Base-by-base conservation (phyloP, 2,888 invertebrate genomes). In the Schizaphis graminum region DNA sequence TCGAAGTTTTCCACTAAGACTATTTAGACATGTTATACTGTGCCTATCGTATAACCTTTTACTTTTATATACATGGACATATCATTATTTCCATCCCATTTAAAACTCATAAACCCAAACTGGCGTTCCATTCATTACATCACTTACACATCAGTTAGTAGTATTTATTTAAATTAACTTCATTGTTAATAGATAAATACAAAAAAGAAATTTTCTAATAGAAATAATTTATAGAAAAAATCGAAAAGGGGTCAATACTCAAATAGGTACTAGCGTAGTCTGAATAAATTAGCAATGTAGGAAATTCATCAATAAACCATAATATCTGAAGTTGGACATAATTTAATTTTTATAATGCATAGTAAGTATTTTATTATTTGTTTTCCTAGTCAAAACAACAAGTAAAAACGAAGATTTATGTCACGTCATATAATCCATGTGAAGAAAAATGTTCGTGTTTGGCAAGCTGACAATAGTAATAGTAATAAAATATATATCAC, bases 391-490 rank as follows among this genome's bases (percentile, higher is more conserved):
- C 35, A 21, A 35, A 47, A 84, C 47, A 86, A 92, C 35, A 61
- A 90, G 57, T 16, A 16, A 89, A 35, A 89, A 41, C 24, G 24
- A 44, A n/a, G 13, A 91, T 86, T 86, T 86, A 57, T 57, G 21
- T 86, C 86, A 91, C 47, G 57, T 86, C 44, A 35, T 21, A 47
- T n/a, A 77, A 91, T 49, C 90, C 28, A 56, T 84, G 7, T 26
- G 67, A 49, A 49, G 24, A 67, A 88, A 92, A 92, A 92, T 47
- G 49, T 88, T 87, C 92, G 49, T 92, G 49, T 92, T 92, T 92
- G 92, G 92, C 92, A 87, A 4, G n/a, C 49, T 88, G 92, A 92
- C 92, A 92, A 77, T 77, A 92, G 49, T 57, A 67, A 61, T 87
- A 61, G 67, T 56, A 61, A 92, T 61, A 86, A 86, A 92, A 86